A percentile compares a stretch with the other conserved stretches of the same genome.
Conservation (phyloP, 2,888 invertebrate genomes). For the Tenthredo scrophulariae region DNA sequence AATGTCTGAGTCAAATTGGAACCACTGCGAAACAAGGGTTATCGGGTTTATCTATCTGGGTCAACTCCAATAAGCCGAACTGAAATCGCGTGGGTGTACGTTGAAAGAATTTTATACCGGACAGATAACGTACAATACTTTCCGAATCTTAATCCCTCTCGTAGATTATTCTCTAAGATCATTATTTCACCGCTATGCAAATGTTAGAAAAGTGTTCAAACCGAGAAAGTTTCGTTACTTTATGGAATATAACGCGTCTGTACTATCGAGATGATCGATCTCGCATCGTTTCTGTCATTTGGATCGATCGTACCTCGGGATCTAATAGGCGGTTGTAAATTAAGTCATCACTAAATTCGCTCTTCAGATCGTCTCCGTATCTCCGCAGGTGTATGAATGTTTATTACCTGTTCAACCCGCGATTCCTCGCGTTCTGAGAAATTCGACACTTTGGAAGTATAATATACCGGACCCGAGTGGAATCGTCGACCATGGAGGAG, state of each 20-base stretch:
- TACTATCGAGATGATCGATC: not conserved
- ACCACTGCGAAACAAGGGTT: conserved; percentile 43
- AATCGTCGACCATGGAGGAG: not conserved
- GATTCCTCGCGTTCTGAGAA: not conserved
- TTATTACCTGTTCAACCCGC: not conserved
- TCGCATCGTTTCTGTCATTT: too few relatives aligned
- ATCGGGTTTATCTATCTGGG: conserved; percentile 40
- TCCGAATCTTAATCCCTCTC: not conserved
- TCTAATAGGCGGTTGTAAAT: not conserved
- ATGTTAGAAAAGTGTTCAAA: not conserved
- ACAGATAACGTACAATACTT: not conserved
- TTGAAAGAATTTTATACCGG: not conserved
- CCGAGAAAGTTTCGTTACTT: too few relatives aligned
- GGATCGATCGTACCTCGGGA: not conserved
- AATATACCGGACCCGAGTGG: not conserved
- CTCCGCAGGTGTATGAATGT: not conserved
- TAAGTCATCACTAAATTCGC: not conserved
- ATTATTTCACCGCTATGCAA: not conserved
- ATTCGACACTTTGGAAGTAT: not conserved
- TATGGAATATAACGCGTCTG: too few relatives aligned
- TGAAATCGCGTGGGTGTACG: conserved; percentile 19
- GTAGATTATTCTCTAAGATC: not conserved
- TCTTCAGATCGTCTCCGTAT: not conserved
- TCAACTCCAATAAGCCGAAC: not conserved
- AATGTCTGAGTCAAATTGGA: conserved; percentile 48